These are phyloP conservation scores for Acipenser ruthenus DNA, from an alignment of 2,797 vertebrate species.

Conservation along the genomic window DNA sequence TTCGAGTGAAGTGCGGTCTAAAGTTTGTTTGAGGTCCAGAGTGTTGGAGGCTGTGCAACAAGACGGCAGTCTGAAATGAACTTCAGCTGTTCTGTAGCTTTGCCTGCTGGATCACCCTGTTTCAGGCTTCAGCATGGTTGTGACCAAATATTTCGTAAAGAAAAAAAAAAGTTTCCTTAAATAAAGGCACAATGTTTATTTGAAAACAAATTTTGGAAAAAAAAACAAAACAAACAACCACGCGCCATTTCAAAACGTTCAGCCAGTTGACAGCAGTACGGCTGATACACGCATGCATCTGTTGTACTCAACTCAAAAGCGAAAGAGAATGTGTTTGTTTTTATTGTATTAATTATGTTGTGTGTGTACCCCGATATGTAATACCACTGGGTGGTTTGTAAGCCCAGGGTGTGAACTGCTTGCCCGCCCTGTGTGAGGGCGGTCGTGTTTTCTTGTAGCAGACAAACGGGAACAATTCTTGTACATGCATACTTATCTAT, in stretches of 20 bases:
- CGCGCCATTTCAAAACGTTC: slow-evolving; percentile 40
- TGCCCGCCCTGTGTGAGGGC: slow-evolving; percentile 17
- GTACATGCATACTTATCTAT: slow-evolving; percentile 24
- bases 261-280: slow-evolving; percentile 50
- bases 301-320: slow-evolving; percentile 43
- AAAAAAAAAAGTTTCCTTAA: slow-evolving; percentile 50
- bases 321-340: slow-evolving; percentile 28
- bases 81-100: slow-evolving; percentile 65
- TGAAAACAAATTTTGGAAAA: slow-evolving; percentile 35
- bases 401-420: slow-evolving; percentile 24
- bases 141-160: slow-evolving; percentile 85
- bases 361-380: slow-evolving; percentile 25
- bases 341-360: slow-evolving; percentile 21
- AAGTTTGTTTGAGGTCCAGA: not conserved
- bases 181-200: slow-evolving; percentile 73
- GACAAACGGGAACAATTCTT: slow-evolving; percentile 29
- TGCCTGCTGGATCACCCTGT: slow-evolving; percentile 62
- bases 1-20: not conserved
- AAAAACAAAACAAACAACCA: slow-evolving; percentile 33
- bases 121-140: slow-evolving; percentile 77
- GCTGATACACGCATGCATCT: slow-evolving; percentile 59
- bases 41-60: slow-evolving; percentile 78
- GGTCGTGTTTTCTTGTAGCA: slow-evolving; percentile 26
- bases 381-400: slow-evolving; percentile 19
- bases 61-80: slow-evolving; percentile 55